phyloP scores from a whole-genome alignment of 2,888 invertebrate genomes.

The Acanthococcus lagerstroemiae region DNA sequence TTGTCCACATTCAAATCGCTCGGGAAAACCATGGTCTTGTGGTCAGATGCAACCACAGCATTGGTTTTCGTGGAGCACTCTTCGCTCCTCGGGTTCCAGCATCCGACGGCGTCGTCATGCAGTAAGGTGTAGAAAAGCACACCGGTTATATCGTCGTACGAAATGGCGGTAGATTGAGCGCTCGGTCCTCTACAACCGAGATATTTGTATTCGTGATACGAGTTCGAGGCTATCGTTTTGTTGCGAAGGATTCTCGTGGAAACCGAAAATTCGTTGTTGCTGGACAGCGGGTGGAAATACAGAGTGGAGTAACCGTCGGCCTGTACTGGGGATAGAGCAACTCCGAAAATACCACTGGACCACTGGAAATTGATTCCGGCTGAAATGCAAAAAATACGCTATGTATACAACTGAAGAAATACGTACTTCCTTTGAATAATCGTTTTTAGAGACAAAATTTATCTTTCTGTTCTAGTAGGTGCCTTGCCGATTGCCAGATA shows the following conservation, averaged over 20 bases:
- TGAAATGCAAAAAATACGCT: too few species aligned
- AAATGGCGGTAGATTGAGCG: constrained; percentile 64
- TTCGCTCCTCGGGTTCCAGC: constrained; percentile 56
- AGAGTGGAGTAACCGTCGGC: constrained; percentile 46
- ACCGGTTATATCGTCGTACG: constrained; percentile 56
- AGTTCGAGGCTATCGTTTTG: constrained; percentile 56
- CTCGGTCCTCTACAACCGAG: constrained; percentile 60
- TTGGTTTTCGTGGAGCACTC: constrained; percentile 50
- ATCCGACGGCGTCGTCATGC: constrained; percentile 61
- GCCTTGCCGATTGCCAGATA: too few species aligned
- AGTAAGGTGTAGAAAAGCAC: constrained; percentile 71
- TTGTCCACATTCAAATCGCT: constrained; percentile 70
- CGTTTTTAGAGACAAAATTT: too few species aligned
- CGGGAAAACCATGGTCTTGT: constrained; percentile 60
- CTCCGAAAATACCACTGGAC: constrained; percentile 71
- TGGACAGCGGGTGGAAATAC: constrained; percentile 73
- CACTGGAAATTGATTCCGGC: constrained; percentile 63
- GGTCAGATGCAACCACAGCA: constrained; percentile 53
- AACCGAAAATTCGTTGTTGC: constrained; percentile 68
- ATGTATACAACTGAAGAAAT: too few species aligned
- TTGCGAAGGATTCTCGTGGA: constrained; percentile 62
- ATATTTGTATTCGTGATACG: constrained; percentile 63
- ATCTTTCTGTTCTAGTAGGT: too few species aligned
- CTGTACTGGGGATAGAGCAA: constrained; percentile 54
- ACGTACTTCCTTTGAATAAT: too few species aligned